Evolutionary conservation across 1,140 invertebrate species (phyloP).

Genomic region (Lithobius niger): DNA sequence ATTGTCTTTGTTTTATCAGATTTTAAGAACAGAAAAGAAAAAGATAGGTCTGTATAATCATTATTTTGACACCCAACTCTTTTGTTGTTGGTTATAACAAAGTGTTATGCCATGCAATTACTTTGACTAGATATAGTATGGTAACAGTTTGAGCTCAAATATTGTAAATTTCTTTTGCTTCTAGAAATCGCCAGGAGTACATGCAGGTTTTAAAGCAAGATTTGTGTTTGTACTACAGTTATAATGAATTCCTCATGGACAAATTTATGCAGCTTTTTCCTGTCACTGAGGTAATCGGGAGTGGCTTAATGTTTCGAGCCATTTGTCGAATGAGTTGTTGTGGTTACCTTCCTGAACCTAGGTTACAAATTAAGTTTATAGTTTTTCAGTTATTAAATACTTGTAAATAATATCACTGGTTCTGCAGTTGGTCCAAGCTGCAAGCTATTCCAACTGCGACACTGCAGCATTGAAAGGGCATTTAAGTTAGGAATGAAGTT

Average conservation of each 20-base stretch:
- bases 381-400: too few species aligned
- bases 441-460: too few species aligned
- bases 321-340: too few species aligned
- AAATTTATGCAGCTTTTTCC: conserved; percentile 88
- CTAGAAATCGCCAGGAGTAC: conserved; percentile 65
- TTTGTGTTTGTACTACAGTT: conserved; percentile 90
- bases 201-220: conserved; percentile 62
- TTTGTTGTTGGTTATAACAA: conserved; percentile 1
- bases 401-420: background rate
- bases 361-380: too few species aligned
- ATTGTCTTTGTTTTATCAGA: conserved; percentile 73
- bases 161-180: conserved; percentile 15
- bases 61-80: conserved; percentile 9
- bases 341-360: too few species aligned
- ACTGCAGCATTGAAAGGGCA: too few species aligned
- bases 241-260: conserved; percentile 93
- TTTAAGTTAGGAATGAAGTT: too few species aligned
- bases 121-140: background rate
- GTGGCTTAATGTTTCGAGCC: too few species aligned
- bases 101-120: conserved; percentile 6
- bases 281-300: conserved; percentile 54
- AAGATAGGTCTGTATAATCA: conserved; percentile 38
- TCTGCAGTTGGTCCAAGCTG: too few species aligned
- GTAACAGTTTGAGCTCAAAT: background rate
- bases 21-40: conserved; percentile 66